Base-by-base conservation (phyloP, 2,888 invertebrate genomes). In the Apodemia hepburni region DNA sequence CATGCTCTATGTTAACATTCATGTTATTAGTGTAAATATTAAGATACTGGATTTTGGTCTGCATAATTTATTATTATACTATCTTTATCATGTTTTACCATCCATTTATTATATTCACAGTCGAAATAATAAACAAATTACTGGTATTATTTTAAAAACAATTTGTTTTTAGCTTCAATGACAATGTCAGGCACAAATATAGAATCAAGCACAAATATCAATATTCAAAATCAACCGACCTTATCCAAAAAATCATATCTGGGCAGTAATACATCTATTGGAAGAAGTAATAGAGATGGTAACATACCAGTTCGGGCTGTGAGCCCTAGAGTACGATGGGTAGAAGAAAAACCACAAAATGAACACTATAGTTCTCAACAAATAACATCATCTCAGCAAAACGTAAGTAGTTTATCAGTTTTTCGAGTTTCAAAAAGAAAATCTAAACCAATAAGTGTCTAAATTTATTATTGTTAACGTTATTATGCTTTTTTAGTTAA, bases 111-210 rank as follows among this genome's bases (percentile, higher is more conserved):
- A 61, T 65, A 66, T 63, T 63, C 35, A 33, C 9, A 33, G 63
- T 62, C 22, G 15, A 17, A 22, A 35, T 35, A 51, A 61, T 54
- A 0, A 18, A 18, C 9, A 29, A 33, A 58, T 33, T 1, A 12
- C 15, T 29, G 58, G 12, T 27, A 29, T 18, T 17, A 12, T 45
- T 42, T 7, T 49, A 42, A 58, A 12, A 61, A 17, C 22, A 18
- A 5, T n/a, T 35, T 58, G 54, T 15, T 93, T 93, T 57, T 92
- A 95, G 95, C 95, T 78, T 95, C 95, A 73, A 94, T 95, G 84
- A 94, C 95, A 73, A 94, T 95, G 79, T 92, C 93, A 78, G 93
- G 93, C 81, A 92, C 92, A 79, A 93, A 93, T 70, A 87, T 92
- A 76, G 93, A 93, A 76, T 88, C 91, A 70, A 88, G 81, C 69